A percentile compares a stretch with the other conserved stretches of the same genome.
Evolutionary conservation across 2,888 invertebrate genomes (phyloP).

Genomic region (Ethmia dodecea): DNA sequence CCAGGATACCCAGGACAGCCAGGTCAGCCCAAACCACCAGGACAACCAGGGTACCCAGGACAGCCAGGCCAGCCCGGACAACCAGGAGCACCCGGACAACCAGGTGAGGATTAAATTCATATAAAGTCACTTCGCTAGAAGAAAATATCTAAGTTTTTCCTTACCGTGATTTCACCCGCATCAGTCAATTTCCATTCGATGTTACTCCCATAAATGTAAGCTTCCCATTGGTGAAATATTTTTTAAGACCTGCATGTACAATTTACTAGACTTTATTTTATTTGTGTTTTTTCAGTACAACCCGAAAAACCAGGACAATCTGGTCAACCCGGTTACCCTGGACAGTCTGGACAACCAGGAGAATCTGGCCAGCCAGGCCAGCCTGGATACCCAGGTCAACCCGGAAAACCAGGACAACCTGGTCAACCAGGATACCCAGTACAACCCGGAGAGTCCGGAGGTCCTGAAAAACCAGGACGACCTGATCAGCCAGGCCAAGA

Average conservation of each 20-base stretch:
- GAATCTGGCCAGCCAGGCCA: conserved; percentile 40
- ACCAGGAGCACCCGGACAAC: conserved; percentile 16
- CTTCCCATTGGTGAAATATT: too few species aligned
- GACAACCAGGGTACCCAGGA: conserved; percentile 22
- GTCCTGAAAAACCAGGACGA: conserved; percentile 17
- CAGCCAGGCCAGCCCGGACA: conserved; percentile 60
- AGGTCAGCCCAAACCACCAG: conserved; percentile 27
- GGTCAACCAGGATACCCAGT: conserved; percentile 18
- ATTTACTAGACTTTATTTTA: too few species aligned
- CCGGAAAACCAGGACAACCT: conserved; percentile 23
- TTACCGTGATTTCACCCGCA: too few species aligned
- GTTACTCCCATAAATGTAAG: too few species aligned
- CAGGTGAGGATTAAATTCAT: too few species aligned
- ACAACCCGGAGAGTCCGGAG: conserved; percentile 30
- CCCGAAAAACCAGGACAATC: conserved; percentile 24
- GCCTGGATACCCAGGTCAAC: conserved; percentile 61
- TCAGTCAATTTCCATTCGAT: too few species aligned
- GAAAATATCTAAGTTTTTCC: too few species aligned
- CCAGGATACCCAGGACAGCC: conserved; percentile 16
- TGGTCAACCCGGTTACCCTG: conserved; percentile 17
- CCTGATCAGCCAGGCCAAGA: conserved; percentile 16
- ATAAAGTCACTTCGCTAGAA: too few species aligned
- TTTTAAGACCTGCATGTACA: too few species aligned
- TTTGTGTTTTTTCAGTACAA: too few species aligned
- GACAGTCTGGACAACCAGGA: conserved; percentile 44